A percentile compares a stretch with the other conserved stretches of the same genome.
Evolutionary conservation across 2,113 vertebrate species (phyloP).

Genomic region (Bagarius yarrelli): DNA sequence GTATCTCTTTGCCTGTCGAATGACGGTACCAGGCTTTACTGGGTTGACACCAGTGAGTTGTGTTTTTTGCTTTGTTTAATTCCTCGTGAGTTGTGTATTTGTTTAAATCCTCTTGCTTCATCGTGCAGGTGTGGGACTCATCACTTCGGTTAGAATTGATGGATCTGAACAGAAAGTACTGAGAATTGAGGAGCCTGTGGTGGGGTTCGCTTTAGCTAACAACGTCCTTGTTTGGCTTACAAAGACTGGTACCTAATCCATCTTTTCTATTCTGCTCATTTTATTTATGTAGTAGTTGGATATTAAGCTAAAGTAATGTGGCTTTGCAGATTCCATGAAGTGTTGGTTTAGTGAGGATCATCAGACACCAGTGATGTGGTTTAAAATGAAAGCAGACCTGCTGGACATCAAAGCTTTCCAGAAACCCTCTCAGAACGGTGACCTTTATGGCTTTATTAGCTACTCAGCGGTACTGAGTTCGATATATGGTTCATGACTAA

Average conservation of each 20-base stretch:
- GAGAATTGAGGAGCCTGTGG: constrained; percentile 62
- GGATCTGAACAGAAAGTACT: constrained; percentile 75
- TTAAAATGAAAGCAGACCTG: constrained; percentile 73
- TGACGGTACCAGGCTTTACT: constrained; percentile 76
- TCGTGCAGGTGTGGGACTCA: constrained; percentile 70
- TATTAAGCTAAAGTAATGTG: neutral
- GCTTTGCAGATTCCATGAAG: constrained; percentile 68
- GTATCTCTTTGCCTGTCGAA: constrained; percentile 72
- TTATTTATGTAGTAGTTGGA: neutral
- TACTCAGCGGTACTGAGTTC: no score
- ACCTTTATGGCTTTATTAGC: no score
- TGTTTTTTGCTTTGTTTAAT: no score
- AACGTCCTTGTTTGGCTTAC: constrained; percentile 82
- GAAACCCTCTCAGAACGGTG: constrained; percentile 77
- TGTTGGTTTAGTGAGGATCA: constrained; percentile 79
- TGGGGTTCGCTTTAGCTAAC: constrained; percentile 71
- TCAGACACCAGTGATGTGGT: constrained; percentile 74
- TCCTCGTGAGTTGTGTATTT: neutral
- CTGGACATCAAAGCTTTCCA: constrained; percentile 78
- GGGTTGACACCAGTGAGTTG: constrained; percentile 79
- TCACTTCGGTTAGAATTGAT: constrained; percentile 73
- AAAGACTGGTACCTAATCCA: constrained; percentile 59
- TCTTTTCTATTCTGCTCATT: neutral
- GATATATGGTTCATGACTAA: no score
- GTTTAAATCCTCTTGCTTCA: neutral